Evolutionary conservation across 2,888 invertebrate genomes (phyloP), one percentile per base, ranked within the genome.

Genomic region (Pseudeuparius sepicola): DNA sequence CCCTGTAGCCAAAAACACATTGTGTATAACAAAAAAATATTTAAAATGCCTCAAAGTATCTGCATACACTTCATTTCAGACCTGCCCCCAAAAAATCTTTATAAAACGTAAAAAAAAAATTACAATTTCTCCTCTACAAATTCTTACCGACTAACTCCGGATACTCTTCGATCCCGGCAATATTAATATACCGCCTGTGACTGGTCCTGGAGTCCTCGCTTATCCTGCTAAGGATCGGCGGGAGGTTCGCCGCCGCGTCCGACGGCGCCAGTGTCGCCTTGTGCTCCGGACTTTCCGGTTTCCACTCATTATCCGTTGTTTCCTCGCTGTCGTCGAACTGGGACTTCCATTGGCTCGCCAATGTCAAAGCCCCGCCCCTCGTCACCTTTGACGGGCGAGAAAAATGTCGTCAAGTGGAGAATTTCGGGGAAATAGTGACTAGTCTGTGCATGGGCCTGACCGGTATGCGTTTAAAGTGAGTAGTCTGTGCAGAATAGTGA

Each of bases 291-390:
- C 75, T 73, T 50, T 89, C 89, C 45, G 84, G 87, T 53, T 87
- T 88, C 86, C 89, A 89, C 59, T 90, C 90, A 60, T 90, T 89
- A 58, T 92, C 90, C 0, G 88, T 88, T 29, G 89, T 88, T 53
- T 92, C 92, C 47, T 93, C 92, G 0, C 90, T 90, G 58, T 93
- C 92, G 53, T 92, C 92, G 57, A 93, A 93, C 58, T 93, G 92
- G 1, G 90, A 90, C 57, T 92, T 92, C 90, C 93, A 93, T 53
- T 86, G 86, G 11, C 92, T 92, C 2, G 88, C 92, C 10, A 94
- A 65, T 0, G 94, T 94, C 6, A 92, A 63, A 1, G 88, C 88
- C 1, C 89, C 89, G 85, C 56, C 84, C 77, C 50, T 37, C 0
- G 89, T 90, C 31, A 88, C 84, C 71, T 83, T 67, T 45, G 32